A percentile compares a stretch with the other conserved stretches of the same genome.
These are phyloP conservation scores for Latrodectus elegans DNA, from an alignment of 2,888 invertebrate species.

Conservation along the genomic window DNA sequence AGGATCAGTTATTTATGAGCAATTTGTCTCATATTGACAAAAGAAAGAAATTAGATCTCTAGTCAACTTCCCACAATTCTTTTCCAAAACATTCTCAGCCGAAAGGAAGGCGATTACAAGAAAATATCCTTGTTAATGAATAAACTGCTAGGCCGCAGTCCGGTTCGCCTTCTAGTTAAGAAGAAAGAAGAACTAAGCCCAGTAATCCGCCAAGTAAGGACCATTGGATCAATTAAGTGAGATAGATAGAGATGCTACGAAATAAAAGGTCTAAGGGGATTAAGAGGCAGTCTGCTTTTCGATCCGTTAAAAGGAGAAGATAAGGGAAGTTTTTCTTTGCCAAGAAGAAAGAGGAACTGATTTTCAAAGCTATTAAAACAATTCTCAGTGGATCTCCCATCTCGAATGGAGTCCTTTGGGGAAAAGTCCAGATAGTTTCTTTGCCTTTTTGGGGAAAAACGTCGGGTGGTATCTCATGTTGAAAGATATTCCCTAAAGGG, in stretches of 20 bases:
- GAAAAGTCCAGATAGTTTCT: background rate
- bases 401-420: background rate
- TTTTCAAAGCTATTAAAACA: slow-evolving; percentile 53
- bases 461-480: background rate
- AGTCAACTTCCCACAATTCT: background rate
- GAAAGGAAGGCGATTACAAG: background rate
- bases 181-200: slow-evolving; percentile 1
- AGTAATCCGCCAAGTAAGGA: slow-evolving; percentile 11
- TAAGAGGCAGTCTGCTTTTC: slow-evolving; percentile 17
- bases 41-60: background rate
- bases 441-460: background rate
- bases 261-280: slow-evolving; percentile 40
- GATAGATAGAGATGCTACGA: slow-evolving; percentile 11
- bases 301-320: slow-evolving; percentile 17
- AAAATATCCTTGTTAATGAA: background rate
- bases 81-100: background rate
- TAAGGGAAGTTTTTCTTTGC: slow-evolving; percentile 5
- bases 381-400: slow-evolving; percentile 24
- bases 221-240: slow-evolving; percentile 35
- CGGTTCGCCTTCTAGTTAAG: background rate
- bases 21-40: no score
- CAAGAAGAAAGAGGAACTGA: slow-evolving; percentile 17
- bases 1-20: no score
- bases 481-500: background rate
- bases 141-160: slow-evolving; percentile 5